Conservation (phyloP, 2,888 invertebrate genomes). For the Parasteatoda lunata region DNA sequence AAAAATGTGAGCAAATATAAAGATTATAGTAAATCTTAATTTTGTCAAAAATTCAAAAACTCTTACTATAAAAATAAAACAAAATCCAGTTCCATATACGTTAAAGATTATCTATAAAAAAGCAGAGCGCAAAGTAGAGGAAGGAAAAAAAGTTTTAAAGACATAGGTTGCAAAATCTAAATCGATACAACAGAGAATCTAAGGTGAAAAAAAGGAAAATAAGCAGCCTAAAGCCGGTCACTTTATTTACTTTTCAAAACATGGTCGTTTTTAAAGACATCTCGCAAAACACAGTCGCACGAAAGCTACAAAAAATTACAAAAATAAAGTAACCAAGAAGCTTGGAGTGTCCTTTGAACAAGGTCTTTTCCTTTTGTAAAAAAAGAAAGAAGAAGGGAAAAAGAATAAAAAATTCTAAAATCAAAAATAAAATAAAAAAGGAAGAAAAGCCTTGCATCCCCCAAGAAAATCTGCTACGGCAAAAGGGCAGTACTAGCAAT, state of each 20-base stretch:
- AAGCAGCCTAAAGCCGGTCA: background rate
- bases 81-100: too few relatives aligned
- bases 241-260: slow-evolving; percentile 47
- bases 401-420: slow-evolving; percentile 35
- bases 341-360: slow-evolving; percentile 40
- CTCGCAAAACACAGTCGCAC: slow-evolving; percentile 21
- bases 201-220: background rate
- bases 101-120: background rate
- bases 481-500: slow-evolving; percentile 27
- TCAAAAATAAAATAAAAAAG: background rate
- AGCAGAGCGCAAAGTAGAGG: background rate
- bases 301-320: background rate
- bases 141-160: background rate
- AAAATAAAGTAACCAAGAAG: background rate
- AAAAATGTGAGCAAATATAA: too few relatives aligned
- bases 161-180: background rate
- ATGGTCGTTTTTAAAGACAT: slow-evolving; percentile 49
- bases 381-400: background rate
- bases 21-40: too few relatives aligned
- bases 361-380: slow-evolving; percentile 37
- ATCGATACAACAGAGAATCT: background rate
- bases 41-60: too few relatives aligned
- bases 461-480: slow-evolving; percentile 44
- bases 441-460: slow-evolving; percentile 18
- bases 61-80: too few relatives aligned